A percentile compares a stretch with the other conserved stretches of the same genome.
Evolutionary conservation across 2,888 invertebrate species (phyloP).

Genomic region (Pristionchus japonicus): DNA sequence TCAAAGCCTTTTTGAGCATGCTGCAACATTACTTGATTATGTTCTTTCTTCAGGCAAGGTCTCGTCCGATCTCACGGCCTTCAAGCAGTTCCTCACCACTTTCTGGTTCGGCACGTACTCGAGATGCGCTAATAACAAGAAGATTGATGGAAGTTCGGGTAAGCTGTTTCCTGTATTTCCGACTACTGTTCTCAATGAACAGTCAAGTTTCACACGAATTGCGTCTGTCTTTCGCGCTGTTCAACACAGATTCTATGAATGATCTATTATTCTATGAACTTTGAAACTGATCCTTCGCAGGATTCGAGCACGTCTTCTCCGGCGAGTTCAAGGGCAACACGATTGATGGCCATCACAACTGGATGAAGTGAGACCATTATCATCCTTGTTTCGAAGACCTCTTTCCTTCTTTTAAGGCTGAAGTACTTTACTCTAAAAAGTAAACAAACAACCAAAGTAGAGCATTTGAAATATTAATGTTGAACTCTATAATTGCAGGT

Average conservation of each 20-base stretch:
- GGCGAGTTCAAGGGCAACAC: constrained; percentile 67
- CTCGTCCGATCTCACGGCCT: constrained; percentile 54
- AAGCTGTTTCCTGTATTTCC: background rate
- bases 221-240: too few species aligned
- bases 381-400: background rate
- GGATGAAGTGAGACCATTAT: constrained; percentile 5
- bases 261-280: too few species aligned
- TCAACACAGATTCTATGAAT: too few species aligned
- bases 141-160: constrained; percentile 67
- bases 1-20: too few species aligned
- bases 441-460: too few species aligned
- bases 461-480: background rate
- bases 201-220: too few species aligned
- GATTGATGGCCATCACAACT: constrained; percentile 72
- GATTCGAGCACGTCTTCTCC: constrained; percentile 74
- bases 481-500: constrained; percentile 47
- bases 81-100: constrained; percentile 64
- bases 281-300: too few species aligned
- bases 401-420: background rate
- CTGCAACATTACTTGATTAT: too few species aligned
- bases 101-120: constrained; percentile 73
- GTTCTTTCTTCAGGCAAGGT: constrained; percentile 52
- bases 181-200: background rate
- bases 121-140: constrained; percentile 61
- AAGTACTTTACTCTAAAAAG: background rate